These are phyloP conservation scores for Aurelia sp. DNA, from an alignment of 30 jellyfish, hydroid and myxozoan genomes.

Conservation along the genomic window DNA sequence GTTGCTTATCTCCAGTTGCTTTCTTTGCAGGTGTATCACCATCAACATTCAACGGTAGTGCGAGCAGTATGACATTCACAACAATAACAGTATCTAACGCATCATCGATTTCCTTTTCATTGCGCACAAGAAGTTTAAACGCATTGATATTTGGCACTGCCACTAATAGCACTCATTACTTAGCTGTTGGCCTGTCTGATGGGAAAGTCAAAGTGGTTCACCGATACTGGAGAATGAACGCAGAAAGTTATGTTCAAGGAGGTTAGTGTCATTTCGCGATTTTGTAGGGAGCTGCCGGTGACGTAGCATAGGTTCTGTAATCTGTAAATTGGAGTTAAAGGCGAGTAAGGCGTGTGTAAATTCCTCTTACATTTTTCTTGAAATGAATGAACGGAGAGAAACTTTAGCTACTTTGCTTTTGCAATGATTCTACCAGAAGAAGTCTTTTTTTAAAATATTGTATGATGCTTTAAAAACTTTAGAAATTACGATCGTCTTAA, in stretches of 20 bases:
- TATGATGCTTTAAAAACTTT: too few relatives aligned
- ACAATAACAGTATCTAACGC: not conserved
- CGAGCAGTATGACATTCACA: conserved; percentile 38
- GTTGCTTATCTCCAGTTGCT: not conserved
- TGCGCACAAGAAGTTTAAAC: conserved; percentile 41
- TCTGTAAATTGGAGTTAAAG: too few relatives aligned
- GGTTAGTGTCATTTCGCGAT: conserved; percentile 1
- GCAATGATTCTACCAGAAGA: too few relatives aligned
- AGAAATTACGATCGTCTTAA: too few relatives aligned
- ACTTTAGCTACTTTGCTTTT: too few relatives aligned
- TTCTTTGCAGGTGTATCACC: conserved; percentile 63
- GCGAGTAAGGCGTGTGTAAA: too few relatives aligned
- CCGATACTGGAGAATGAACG: conserved; percentile 16
- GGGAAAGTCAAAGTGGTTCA: conserved; percentile 25
- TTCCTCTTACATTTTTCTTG: too few relatives aligned
- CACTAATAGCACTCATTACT: conserved; percentile 5
- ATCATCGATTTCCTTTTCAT: conserved; percentile 37
- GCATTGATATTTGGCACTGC: conserved; percentile 45
- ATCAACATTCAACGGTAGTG: conserved; percentile 63
- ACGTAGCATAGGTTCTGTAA: too few relatives aligned
- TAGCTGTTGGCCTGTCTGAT: conserved; percentile 38
- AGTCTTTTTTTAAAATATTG: too few relatives aligned
- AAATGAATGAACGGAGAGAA: too few relatives aligned
- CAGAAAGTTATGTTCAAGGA: conserved; percentile 10
- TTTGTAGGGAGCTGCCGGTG: too few relatives aligned